Evolutionary conservation across 2,888 invertebrate species (phyloP).

Genomic region (Esperia sulphurella): DNA sequence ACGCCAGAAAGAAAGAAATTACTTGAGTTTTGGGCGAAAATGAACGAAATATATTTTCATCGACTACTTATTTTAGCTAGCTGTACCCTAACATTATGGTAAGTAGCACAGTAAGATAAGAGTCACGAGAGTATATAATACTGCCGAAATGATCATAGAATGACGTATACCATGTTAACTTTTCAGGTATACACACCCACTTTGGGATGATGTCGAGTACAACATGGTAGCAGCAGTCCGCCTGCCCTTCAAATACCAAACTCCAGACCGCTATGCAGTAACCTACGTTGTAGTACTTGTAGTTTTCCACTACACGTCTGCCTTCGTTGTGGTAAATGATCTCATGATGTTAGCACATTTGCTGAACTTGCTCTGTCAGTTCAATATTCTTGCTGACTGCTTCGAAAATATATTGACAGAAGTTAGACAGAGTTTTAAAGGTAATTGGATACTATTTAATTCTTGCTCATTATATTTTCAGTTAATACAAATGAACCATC

Average conservation of each 20-base stretch:
- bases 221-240: conserved; percentile 47
- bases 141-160: too few relatives aligned
- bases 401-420: conserved; percentile 50
- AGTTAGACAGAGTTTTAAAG: conserved; percentile 31
- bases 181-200: conserved; percentile 54
- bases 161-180: too few relatives aligned
- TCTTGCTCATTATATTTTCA: too few relatives aligned
- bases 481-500: too few relatives aligned
- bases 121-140: too few relatives aligned
- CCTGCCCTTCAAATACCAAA: conserved; percentile 44
- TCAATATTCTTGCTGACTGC: conserved; percentile 49
- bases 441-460: conserved; percentile 18
- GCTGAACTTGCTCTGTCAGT: conserved; percentile 55
- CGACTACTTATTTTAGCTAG: conserved; percentile 48
- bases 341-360: conserved; percentile 54
- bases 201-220: conserved; percentile 60
- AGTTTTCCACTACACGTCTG: conserved; percentile 43
- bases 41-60: conserved; percentile 45
- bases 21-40: conserved; percentile 41
- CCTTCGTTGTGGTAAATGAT: conserved; percentile 59
- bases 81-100: conserved; percentile 52
- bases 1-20: conserved; percentile 40
- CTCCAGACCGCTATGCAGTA: conserved; percentile 31
- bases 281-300: conserved; percentile 37
- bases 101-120: conserved; percentile 13